Base-by-base conservation (phyloP, 2,113 vertebrate species). In the Erythrocebus patas region DNA sequence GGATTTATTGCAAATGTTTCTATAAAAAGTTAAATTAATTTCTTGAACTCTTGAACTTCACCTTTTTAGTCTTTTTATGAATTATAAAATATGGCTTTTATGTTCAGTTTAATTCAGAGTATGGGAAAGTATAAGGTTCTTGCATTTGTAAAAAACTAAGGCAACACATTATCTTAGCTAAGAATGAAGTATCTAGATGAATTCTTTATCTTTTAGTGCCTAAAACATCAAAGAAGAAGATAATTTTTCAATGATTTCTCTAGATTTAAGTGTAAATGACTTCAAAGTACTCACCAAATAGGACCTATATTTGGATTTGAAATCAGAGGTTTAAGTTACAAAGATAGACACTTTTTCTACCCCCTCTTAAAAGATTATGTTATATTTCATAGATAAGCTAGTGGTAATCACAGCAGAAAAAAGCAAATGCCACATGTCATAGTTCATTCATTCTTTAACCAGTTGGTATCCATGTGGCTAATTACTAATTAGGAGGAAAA, bases 21-120 rank as follows among this genome's bases (percentile, higher is more conserved):
- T 81, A 89, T 94, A 98, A 96, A 98, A 98, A 97, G 87, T 97
- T 97, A 95, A 98, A 98, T 98, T 98, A 97, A 97, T 98, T 78
- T 94, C 64, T 98, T 98, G 97, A 98, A 98, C 92, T 98, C 91
- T 84, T 95, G 95, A 98, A 98, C 97, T 97, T 98, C 76, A 82
- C 79, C 96, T 98, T 97, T 92, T 89, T 79, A 86, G n/a, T 73
- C 90, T 66, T 97, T 48, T 73, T 86, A 72, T 94, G 50, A 96
- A 91, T 93, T 84, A 45, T 91, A 73, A 91, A 97, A 91, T 92
- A 70, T 52, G 9, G 20, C n/a, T 81, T 96, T 96, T 32, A 89
- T 89, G 4, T 76, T 95, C 43, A 94, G 20, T 81, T 85, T 79
- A 89, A 84, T 81, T 95, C 40, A 55, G 43, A 91, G 10, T 89